Evolutionary conservation across 2,797 vertebrate genomes (phyloP).

Genomic region (Coreius guichenoti): DNA sequence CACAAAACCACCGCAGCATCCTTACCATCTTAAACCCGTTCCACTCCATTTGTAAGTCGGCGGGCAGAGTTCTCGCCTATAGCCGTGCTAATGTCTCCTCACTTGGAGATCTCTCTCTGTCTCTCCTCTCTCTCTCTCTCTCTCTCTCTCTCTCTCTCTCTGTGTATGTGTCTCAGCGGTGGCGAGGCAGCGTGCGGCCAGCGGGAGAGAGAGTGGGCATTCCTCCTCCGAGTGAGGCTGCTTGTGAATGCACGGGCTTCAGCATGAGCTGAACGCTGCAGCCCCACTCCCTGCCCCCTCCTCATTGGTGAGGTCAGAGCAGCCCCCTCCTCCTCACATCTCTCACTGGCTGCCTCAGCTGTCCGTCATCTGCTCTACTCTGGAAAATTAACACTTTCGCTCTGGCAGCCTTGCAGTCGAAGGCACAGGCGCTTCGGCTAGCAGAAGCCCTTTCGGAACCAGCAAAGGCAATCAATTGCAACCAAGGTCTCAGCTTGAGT

Average conservation of each 20-base stretch:
- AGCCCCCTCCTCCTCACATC: constrained; percentile 85
- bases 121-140: constrained; percentile 59
- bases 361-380: constrained; percentile 76
- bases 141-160: constrained; percentile 65
- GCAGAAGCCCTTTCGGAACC: constrained; percentile 77
- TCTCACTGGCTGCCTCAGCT: constrained; percentile 86
- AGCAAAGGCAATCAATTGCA: constrained; percentile 82
- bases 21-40: constrained; percentile 99
- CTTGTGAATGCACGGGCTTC: constrained; percentile 90
- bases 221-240: constrained; percentile 97
- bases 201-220: constrained; percentile 93
- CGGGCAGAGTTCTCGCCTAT: constrained; percentile 71
- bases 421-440: constrained; percentile 54
- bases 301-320: constrained; percentile 89
- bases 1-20: constrained; percentile 67
- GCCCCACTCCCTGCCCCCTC: constrained; percentile 89
- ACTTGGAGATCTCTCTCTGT: constrained; percentile 81
- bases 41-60: constrained; percentile 99
- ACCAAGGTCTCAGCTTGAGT: constrained; percentile 79
- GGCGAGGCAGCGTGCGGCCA: constrained; percentile 88
- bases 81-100: constrained; percentile 65
- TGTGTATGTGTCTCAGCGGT: constrained; percentile 79
- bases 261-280: constrained; percentile 89
- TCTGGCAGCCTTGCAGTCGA: constrained; percentile 61
- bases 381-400: constrained; percentile 67